Percentiles rank a stretch among this genome's conserved stretches.
phyloP scores from a whole-genome alignment of 2,888 invertebrate genomes.

The Cephalotes varians region DNA sequence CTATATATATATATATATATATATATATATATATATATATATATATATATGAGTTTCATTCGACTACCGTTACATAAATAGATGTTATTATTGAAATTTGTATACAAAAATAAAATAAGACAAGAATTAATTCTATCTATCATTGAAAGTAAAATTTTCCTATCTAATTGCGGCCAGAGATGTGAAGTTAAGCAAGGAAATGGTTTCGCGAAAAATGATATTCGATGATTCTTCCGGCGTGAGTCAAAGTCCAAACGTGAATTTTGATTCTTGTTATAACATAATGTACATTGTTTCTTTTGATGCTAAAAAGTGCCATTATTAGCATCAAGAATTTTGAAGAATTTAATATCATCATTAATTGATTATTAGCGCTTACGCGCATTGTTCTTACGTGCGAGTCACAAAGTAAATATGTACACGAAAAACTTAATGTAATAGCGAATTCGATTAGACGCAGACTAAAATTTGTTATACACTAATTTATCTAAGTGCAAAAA shows the following conservation, averaged over 20 bases:
- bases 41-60: slow-evolving; percentile 62
- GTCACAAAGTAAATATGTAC: slow-evolving; percentile 41
- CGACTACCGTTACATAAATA: slow-evolving; percentile 82
- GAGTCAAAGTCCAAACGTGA: slow-evolving; percentile 54
- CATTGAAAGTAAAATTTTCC: slow-evolving; percentile 84
- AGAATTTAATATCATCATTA: no score
- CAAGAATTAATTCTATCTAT: slow-evolving; percentile 84
- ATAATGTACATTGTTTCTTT: background rate
- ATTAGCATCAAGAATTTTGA: no score
- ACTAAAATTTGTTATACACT: background rate
- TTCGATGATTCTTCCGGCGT: slow-evolving; percentile 49
- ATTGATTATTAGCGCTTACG: background rate
- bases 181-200: slow-evolving; percentile 79
- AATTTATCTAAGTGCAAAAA: background rate
- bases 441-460: background rate
- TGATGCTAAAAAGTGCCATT: slow-evolving; percentile 13
- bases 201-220: slow-evolving; percentile 58
- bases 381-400: slow-evolving; percentile 23
- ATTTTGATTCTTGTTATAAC: slow-evolving; percentile 64
- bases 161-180: slow-evolving; percentile 84
- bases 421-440: slow-evolving; percentile 4
- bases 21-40: background rate
- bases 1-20: slow-evolving; percentile 39
- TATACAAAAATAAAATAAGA: slow-evolving; percentile 83
- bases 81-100: slow-evolving; percentile 79